Percentiles rank a stretch among this genome's conserved stretches.
Conservation (phyloP, 2,113 vertebrate species). For the Lamprologus ornatipinnis region DNA sequence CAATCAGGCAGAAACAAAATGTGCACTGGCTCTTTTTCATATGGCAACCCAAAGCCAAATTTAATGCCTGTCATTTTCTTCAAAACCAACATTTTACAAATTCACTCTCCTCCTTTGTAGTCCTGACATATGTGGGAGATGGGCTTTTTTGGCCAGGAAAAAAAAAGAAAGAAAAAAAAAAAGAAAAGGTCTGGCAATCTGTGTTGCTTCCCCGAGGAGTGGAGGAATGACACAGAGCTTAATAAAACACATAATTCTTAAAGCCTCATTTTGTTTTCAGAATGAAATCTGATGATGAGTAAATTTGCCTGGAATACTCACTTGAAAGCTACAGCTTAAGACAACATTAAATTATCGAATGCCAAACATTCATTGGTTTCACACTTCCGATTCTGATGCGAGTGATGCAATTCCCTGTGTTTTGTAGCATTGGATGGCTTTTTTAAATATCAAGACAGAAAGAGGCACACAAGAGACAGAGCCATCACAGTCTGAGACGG, state of each 20-base stretch:
- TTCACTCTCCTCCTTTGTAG: conserved; percentile 14
- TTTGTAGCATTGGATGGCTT: neutral
- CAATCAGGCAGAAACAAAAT: neutral
- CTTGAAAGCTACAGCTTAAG: neutral
- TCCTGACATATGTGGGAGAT: neutral
- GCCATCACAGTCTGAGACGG: neutral
- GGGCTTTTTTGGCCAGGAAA: neutral
- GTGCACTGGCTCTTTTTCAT: neutral
- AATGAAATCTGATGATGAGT: neutral
- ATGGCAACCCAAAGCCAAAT: neutral
- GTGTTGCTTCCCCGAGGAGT: neutral
- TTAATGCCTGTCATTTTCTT: conserved; percentile 31
- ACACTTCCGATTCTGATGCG: neutral
- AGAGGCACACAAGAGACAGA: neutral
- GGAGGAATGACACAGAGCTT: neutral
- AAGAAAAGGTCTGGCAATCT: neutral
- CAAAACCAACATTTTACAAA: conserved; percentile 7
- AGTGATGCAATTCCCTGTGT: neutral
- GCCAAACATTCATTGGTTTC: neutral
- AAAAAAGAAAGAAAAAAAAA: neutral
- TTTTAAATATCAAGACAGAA: neutral
- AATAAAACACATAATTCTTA: neutral
- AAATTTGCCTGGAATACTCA: neutral
- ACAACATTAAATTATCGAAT: neutral
- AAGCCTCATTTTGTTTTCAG: neutral